These are phyloP conservation scores for Nestor notabilis DNA, from an alignment of 2,113 vertebrate species.

Conservation along the genomic window DNA sequence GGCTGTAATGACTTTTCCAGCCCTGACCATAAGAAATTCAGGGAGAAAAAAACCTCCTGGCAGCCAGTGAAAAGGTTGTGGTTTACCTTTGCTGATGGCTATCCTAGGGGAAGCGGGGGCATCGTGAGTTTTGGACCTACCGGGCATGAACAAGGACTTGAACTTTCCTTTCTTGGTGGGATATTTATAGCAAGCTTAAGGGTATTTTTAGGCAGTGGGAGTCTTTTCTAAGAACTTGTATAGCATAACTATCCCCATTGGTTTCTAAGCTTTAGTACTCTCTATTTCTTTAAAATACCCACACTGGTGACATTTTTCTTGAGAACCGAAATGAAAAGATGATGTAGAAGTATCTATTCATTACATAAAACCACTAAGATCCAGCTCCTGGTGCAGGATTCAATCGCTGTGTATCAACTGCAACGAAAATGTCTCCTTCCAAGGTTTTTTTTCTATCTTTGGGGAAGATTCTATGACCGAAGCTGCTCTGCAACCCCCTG, in stretches of 20 bases:
- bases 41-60: background rate
- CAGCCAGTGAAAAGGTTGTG: background rate
- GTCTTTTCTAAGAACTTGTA: background rate
- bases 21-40: background rate
- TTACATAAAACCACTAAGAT: background rate
- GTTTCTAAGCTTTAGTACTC: background rate
- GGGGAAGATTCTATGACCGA: background rate
- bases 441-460: background rate
- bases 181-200: background rate
- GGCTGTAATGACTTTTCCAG: background rate
- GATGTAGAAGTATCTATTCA: background rate
- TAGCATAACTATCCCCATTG: background rate
- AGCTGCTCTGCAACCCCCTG: background rate
- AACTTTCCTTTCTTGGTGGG: background rate
- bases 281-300: background rate
- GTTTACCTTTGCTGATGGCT: background rate
- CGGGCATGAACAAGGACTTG: background rate
- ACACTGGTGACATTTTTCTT: background rate
- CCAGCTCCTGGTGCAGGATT: background rate
- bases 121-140: background rate
- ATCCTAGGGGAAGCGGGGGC: background rate
- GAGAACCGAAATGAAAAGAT: background rate
- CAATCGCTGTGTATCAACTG: background rate
- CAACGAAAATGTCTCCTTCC: background rate
- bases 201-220: background rate